A percentile compares a stretch with the other conserved stretches of the same genome.
Evolutionary conservation across 2,888 invertebrate genomes (phyloP).

Genomic region (Argyra leucocephala): DNA sequence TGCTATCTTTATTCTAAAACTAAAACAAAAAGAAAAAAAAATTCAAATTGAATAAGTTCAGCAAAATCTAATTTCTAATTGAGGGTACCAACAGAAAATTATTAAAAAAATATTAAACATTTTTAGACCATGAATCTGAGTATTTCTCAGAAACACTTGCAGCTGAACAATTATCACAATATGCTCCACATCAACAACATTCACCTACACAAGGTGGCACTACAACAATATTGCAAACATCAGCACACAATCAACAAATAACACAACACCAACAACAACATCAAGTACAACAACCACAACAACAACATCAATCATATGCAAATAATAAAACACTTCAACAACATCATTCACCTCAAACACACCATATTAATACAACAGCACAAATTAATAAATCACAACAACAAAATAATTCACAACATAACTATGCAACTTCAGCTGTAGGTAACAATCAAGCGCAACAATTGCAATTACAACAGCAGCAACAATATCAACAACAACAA

Average conservation of each 20-base stretch:
- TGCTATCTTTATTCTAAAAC: too few relatives aligned
- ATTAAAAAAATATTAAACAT: conserved; percentile 1
- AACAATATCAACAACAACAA: conserved; percentile 30
- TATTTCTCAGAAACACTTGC: conserved; percentile 45
- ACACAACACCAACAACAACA: conserved; percentile 26
- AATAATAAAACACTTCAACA: conserved; percentile 28
- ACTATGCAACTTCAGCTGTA: conserved; percentile 31
- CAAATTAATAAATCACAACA: conserved; percentile 23
- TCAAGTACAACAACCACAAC: conserved; percentile 26
- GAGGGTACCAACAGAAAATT: neutral
- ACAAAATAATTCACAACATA: conserved; percentile 27
- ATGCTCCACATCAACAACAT: conserved; percentile 36
- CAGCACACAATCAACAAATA: conserved; percentile 27
- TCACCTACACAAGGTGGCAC: conserved; percentile 27
- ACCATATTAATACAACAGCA: conserved; percentile 22
- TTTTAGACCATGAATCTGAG: conserved; percentile 40
- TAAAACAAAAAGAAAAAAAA: neutral
- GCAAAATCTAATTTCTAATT: neutral
- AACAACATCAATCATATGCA: conserved; percentile 25
- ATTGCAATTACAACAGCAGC: conserved; percentile 27
- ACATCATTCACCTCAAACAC: conserved; percentile 27
- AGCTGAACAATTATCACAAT: conserved; percentile 45
- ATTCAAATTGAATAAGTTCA: neutral
- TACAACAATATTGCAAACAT: conserved; percentile 26
- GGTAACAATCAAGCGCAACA: conserved; percentile 18